Evolutionary conservation across 2,797 vertebrate species (phyloP), one percentile per base, ranked within the genome.

Genomic region (Chelidonichthys spinosus): DNA sequence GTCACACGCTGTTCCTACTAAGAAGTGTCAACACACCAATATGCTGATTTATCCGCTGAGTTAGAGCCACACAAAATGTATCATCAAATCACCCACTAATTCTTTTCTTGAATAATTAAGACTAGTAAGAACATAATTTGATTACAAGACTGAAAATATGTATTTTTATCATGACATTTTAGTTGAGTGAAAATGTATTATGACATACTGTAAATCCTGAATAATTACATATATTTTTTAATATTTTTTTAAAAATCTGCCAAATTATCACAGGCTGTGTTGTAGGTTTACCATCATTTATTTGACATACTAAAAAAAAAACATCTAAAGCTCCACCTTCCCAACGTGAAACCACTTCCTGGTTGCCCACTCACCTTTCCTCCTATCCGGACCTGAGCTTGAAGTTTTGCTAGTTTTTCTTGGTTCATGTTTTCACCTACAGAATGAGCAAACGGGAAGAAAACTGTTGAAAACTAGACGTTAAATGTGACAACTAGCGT

Each of bases 321-420:
- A 44, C 13, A 15, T 14, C 43, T 5, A 11, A 18, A 2, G 11
- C 40, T 0, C 42, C 43, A 47, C 43, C 50, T 36, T n/a, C 15
- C 32, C 15, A 54, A 70, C 52, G 63, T 36, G 0, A 1, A 4
- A 11, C 1, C 43, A 33, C 17, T 55, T 39, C 46, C 54, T 42
- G 25, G 15, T 17, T 76, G 63, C 32, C 1, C 74, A 72, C 95
- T 92, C 87, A 99, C 97, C 97, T 99, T 99, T 91, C 97, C 97
- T 88, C 97, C 97, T 98, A 99, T 99, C 94, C 97, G 97, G 93
- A 99, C 97, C 91, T 98, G 97, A 6, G 97, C 97, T 89, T 99
- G 97, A 92, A 99, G 96, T 93, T 98, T 99, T 81, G 97, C 97
- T 85, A 99, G 85, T 85, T 99, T 99, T 93, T 98, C 97, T 94